Evolutionary conservation across 1,140 invertebrate species (phyloP).

Genomic region (Drosophila micromelanica): DNA sequence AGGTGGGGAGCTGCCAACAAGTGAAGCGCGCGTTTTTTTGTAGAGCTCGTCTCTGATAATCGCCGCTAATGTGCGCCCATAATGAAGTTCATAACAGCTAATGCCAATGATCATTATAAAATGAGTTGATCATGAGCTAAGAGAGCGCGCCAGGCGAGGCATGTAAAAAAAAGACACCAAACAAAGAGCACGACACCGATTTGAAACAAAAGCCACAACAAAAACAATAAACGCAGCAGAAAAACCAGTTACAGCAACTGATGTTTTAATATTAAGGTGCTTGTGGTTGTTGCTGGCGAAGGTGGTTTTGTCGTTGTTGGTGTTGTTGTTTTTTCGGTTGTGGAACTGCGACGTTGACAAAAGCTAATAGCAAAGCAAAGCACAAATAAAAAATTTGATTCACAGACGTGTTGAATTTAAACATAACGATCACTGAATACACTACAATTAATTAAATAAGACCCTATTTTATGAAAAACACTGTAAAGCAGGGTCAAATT

Average conservation of each 20-base stretch:
- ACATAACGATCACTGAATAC: constrained; percentile 12
- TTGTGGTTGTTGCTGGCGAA: constrained; percentile 17
- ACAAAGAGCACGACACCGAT: constrained; percentile 19
- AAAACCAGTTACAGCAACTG: constrained; percentile 75
- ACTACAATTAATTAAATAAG: constrained; percentile 1
- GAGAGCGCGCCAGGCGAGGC: constrained; percentile 31
- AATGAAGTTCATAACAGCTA: constrained; percentile 39
- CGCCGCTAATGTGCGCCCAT: constrained; percentile 58
- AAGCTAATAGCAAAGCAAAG: constrained; percentile 56
- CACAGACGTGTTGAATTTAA: not conserved
- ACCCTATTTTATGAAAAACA: too few relatives aligned
- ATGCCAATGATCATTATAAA: constrained; percentile 36
- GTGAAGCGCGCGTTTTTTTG: constrained; percentile 46
- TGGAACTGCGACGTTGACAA: constrained; percentile 73
- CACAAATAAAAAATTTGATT: constrained; percentile 16
- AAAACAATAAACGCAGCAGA: constrained; percentile 40
- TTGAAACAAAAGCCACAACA: constrained; percentile 33
- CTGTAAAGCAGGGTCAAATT: too few relatives aligned
- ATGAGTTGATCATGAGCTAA: constrained; percentile 41
- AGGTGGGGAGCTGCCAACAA: constrained; percentile 12
- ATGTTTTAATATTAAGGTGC: constrained; percentile 58
- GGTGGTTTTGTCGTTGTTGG: constrained; percentile 32
- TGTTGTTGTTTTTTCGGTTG: constrained; percentile 13
- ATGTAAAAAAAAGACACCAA: constrained; percentile 6
- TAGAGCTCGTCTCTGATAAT: constrained; percentile 58